A percentile compares a stretch with the other conserved stretches of the same genome.
phyloP scores from a whole-genome alignment of 2,797 vertebrate genomes.

The Gephyroberyx darwinii region DNA sequence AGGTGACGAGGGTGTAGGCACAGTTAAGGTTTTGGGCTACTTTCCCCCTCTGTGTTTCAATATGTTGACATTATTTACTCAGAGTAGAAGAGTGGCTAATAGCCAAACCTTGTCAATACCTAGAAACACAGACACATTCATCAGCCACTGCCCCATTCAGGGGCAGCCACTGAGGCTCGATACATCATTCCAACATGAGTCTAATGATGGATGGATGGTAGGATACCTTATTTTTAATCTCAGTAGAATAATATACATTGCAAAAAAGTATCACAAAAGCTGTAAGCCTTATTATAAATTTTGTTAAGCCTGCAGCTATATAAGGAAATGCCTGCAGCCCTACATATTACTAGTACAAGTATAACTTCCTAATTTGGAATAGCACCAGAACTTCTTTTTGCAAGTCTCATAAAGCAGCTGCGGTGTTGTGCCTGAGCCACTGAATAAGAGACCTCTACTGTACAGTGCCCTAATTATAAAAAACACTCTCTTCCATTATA shows the following conservation, averaged over 20 bases:
- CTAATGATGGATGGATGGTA: too few species aligned
- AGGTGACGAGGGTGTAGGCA: too few species aligned
- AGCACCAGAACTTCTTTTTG: background rate
- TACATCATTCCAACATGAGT: too few species aligned
- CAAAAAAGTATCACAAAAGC: background rate
- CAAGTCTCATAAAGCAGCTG: conserved; percentile 1
- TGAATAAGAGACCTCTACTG: background rate
- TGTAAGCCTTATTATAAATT: background rate
- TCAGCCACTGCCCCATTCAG: too few species aligned
- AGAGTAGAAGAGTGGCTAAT: too few species aligned
- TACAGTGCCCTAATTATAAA: background rate
- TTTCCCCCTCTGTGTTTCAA: too few species aligned
- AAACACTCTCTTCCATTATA: background rate
- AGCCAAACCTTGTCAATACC: too few species aligned
- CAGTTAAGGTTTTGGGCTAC: too few species aligned
- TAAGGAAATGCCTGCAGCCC: background rate
- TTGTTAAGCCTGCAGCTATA: background rate
- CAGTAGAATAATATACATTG: background rate
- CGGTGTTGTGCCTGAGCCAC: background rate
- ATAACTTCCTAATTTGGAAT: background rate
- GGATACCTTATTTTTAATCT: too few species aligned
- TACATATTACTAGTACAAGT: background rate
- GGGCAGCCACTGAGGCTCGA: too few species aligned
- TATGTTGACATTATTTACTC: too few species aligned
- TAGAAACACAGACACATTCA: too few species aligned